These are phyloP conservation scores for Apeltes quadracus DNA, from an alignment of 2,113 vertebrate genomes.

Conservation along the genomic window DNA sequence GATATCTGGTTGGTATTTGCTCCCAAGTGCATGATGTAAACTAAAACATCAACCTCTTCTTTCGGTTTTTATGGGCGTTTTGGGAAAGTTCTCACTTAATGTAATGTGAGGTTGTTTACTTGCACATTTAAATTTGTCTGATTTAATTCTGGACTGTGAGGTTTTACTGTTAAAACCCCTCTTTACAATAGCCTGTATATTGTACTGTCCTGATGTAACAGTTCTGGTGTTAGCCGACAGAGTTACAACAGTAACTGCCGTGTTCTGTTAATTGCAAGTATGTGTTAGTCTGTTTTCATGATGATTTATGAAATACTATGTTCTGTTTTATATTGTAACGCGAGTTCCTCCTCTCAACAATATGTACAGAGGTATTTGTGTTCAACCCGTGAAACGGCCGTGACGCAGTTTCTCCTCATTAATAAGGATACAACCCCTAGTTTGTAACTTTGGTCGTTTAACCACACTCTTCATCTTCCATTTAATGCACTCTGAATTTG, in stretches of 20 bases:
- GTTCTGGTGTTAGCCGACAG: conserved; percentile 22
- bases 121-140: conserved; percentile 30
- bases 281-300: conserved; percentile 40
- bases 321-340: too few relatives aligned
- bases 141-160: conserved; percentile 7
- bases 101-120: conserved; percentile 40
- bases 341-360: too few relatives aligned
- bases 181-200: conserved; percentile 44
- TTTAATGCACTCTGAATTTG: conserved; percentile 60
- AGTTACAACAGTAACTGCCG: conserved; percentile 12
- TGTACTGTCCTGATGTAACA: conserved; percentile 30
- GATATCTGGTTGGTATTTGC: conserved; percentile 34
- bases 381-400: conserved; percentile 36
- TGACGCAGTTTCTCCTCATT: conserved; percentile 35
- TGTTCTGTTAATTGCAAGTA: conserved; percentile 30
- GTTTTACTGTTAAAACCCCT: conserved; percentile 19
- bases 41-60: conserved; percentile 32
- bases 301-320: conserved; percentile 33
- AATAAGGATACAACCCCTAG: conserved; percentile 27
- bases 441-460: conserved; percentile 51
- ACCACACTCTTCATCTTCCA: conserved; percentile 62
- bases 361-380: conserved; percentile 30
- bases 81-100: conserved; percentile 33
- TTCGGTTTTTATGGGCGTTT: conserved; percentile 20
- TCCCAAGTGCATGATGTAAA: conserved; percentile 47